A percentile compares a stretch with the other conserved stretches of the same genome.
phyloP scores from a whole-genome alignment of 2,888 invertebrate genomes.

The Epiblema foenella region DNA sequence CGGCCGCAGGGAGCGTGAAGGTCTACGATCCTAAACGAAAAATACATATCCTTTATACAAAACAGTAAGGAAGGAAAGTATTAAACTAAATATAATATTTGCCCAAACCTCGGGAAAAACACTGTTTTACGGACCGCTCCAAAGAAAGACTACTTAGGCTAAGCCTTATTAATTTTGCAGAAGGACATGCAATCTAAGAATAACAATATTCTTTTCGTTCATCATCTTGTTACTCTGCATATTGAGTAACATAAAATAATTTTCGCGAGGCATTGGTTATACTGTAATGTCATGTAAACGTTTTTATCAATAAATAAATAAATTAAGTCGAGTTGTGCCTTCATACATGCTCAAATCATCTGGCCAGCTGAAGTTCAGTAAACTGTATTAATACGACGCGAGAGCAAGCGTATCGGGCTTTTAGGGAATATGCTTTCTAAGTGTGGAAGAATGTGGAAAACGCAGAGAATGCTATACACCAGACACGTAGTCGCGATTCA shows the following conservation, averaged over 20 bases:
- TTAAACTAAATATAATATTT: not conserved
- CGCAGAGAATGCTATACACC: not conserved
- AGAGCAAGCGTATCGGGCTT: not conserved
- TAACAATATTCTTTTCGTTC: too few relatives aligned
- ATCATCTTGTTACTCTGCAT: too few relatives aligned
- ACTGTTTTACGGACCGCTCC: too few relatives aligned
- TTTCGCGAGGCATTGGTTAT: too few relatives aligned
- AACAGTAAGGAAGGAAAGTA: not conserved
- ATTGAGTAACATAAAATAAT: too few relatives aligned
- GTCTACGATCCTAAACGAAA: not conserved
- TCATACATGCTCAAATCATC: too few relatives aligned
- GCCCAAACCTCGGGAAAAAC: not conserved
- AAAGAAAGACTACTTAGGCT: not conserved
- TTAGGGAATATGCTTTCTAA: not conserved
- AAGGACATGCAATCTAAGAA: too few relatives aligned
- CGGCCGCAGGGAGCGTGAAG: not conserved
- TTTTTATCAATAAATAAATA: too few relatives aligned
- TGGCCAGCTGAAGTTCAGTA: not conserved
- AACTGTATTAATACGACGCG: not conserved
- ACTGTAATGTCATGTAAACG: too few relatives aligned
- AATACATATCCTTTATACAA: not conserved
- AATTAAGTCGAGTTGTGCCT: too few relatives aligned
- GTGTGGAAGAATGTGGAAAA: constrained; percentile 2
- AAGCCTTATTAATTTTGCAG: too few relatives aligned
- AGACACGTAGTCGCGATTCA: constrained; percentile 16